A percentile compares a stretch with the other conserved stretches of the same genome.
These are phyloP conservation scores for Oryzias melastigma DNA, from an alignment of 2,113 vertebrate genomes.

Conservation along the genomic window DNA sequence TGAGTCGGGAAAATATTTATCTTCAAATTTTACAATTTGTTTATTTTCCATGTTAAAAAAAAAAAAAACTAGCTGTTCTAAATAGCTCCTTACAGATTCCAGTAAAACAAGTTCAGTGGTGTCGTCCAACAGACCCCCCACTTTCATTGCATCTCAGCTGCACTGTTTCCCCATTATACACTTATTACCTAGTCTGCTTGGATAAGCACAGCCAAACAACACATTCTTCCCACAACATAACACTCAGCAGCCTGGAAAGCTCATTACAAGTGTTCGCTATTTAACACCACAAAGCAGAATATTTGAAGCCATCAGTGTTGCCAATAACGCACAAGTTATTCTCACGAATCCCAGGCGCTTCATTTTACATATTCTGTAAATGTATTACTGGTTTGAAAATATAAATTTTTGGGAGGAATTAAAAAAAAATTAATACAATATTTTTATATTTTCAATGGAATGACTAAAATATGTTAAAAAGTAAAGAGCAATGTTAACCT, in stretches of 20 bases:
- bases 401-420: neutral
- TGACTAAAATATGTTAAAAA: too few relatives aligned
- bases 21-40: conserved; percentile 4
- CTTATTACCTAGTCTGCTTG: conserved; percentile 59
- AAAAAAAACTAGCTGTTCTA: conserved; percentile 16
- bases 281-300: conserved; percentile 47
- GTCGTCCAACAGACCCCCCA: conserved; percentile 45
- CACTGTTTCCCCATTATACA: conserved; percentile 60
- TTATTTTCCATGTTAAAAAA: conserved; percentile 31
- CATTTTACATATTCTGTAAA: neutral
- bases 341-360: neutral
- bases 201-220: conserved; percentile 64
- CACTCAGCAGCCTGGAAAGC: conserved; percentile 56
- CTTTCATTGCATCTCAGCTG: conserved; percentile 51
- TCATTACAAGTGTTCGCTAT: conserved; percentile 61
- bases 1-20: neutral
- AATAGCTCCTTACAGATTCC: conserved; percentile 35
- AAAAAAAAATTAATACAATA: too few relatives aligned
- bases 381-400: neutral
- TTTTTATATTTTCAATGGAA: too few relatives aligned
- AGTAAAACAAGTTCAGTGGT: conserved; percentile 36
- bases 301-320: conserved; percentile 32
- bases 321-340: conserved; percentile 14
- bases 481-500: too few relatives aligned
- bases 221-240: conserved; percentile 57